These are phyloP conservation scores for Columba livia DNA, from an alignment of 2,113 vertebrate species.

Conservation along the genomic window DNA sequence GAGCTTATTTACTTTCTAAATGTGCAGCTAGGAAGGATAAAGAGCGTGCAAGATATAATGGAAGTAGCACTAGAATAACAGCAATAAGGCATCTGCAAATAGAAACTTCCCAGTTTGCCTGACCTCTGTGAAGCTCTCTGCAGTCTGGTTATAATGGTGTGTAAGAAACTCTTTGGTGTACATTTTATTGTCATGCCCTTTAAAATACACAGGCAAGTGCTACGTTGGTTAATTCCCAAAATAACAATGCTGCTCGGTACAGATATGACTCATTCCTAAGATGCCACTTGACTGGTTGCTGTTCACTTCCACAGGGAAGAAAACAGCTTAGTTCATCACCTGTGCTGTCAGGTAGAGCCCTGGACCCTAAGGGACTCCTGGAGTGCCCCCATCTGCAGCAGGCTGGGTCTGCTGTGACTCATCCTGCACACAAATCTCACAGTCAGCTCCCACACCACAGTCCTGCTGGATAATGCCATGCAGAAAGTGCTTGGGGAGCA, in stretches of 20 bases:
- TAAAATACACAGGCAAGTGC: not conserved
- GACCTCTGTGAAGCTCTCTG: not conserved
- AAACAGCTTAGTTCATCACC: not conserved
- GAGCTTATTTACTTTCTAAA: conserved; percentile 62
- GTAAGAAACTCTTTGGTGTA: not conserved
- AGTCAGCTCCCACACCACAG: not conserved
- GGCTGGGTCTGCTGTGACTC: not conserved
- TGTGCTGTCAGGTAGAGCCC: not conserved
- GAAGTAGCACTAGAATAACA: conserved; percentile 23
- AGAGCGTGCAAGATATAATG: conserved; percentile 13
- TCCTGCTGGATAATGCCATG: not conserved
- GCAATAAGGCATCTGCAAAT: conserved; percentile 32
- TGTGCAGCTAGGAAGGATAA: conserved; percentile 43
- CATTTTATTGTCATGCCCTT: conserved; percentile 10
- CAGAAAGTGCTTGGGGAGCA: not conserved
- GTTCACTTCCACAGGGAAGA: not conserved
- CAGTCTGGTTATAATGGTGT: not conserved
- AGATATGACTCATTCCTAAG: conserved; percentile 5
- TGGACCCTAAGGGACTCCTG: not conserved
- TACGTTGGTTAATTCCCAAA: not conserved
- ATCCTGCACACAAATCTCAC: not conserved
- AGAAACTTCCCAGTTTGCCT: not conserved
- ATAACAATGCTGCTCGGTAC: not conserved
- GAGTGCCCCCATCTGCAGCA: not conserved
- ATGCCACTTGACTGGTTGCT: conserved; percentile 5